Base-by-base conservation (phyloP, 1,140 invertebrate species). In the Vanessa tameamea region DNA sequence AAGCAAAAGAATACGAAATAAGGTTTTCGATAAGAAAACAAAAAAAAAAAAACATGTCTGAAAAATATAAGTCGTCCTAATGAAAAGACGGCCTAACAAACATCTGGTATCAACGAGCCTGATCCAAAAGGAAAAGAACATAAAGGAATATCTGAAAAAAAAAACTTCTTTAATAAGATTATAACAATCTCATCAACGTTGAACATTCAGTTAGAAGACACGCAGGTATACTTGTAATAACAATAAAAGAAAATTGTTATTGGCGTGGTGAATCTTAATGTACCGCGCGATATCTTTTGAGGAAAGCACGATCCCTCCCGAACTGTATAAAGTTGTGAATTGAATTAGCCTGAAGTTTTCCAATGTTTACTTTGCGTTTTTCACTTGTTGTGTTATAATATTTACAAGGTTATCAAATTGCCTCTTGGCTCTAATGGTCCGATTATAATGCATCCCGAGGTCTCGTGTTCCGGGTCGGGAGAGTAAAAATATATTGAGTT, bases 171-270 rank as follows among this genome's bases (percentile, higher is more conserved):
- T n/a, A 53, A 16, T 53, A 53, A 53, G 15, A 53, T 53, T 16
- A 53, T 53, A 57, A 57, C 23, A 57, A 57, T 23, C 16, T 57
- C 55, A 23, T 26, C 55, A 57, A 57, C 23, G 20, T 1, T n/a
- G 15, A 61, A 37, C 31, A 37, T 57, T 69, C 66, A 68, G 43
- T 68, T 43, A 53, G 55, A 69, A 57, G 16, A 20, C 43, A 67
- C 66, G 66, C 53, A 59, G 37, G 66, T 69, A 23, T 68, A 69
- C 66, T n/a, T 47, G 66, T 47, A 55, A 69, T 69, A 69, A 59
- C 66, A 69, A 53, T 69, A 59, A 69, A 69, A 20, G 53, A 6
- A 69, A 69, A 69, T 59, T 69, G 66, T 69, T 69, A 57, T 69
- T 43, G 55, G 31, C 37, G 51, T 16, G 37, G 53, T 69, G 66